A percentile compares a stretch with the other conserved stretches of the same genome.
phyloP scores from a whole-genome alignment of 2,888 invertebrate genomes.

The Dynastes maya region DNA sequence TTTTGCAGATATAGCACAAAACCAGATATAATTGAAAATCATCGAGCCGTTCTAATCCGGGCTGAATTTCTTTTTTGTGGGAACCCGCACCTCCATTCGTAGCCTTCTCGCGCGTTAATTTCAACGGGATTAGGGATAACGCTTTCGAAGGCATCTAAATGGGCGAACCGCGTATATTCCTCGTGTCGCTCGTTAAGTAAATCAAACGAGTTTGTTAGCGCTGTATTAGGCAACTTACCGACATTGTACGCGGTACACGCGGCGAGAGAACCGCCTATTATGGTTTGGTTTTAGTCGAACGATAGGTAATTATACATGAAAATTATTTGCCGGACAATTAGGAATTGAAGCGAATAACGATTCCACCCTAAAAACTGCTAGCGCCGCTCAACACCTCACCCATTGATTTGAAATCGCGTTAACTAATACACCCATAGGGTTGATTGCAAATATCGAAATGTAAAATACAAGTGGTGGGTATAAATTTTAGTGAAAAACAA shows the following conservation, averaged over 20 bases:
- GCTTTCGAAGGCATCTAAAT: background rate
- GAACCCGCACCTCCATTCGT: background rate
- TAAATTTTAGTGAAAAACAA: no score
- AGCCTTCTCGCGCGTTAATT: background rate
- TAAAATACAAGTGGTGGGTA: no score
- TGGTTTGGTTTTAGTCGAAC: background rate
- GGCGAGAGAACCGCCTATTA: background rate
- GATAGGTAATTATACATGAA: background rate
- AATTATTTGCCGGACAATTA: constrained; percentile 1
- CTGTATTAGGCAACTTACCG: background rate
- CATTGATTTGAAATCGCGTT: background rate
- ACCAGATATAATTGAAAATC: constrained; percentile 14
- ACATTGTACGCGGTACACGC: background rate
- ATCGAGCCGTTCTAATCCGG: constrained; percentile 11
- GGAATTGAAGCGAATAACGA: background rate
- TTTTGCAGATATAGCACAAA: constrained; percentile 3
- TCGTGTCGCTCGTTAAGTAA: background rate
- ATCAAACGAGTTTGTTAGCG: constrained; percentile 6
- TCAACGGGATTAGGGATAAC: constrained; percentile 7
- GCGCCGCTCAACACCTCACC: background rate
- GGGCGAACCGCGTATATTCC: background rate
- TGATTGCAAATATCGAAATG: no score
- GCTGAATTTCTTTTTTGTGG: background rate
- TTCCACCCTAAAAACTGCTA: background rate
- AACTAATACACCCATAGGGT: background rate